Percentiles rank a stretch among this genome's conserved stretches.
Evolutionary conservation across 2,888 invertebrate genomes (phyloP).

Genomic region (Cetonia aurata): DNA sequence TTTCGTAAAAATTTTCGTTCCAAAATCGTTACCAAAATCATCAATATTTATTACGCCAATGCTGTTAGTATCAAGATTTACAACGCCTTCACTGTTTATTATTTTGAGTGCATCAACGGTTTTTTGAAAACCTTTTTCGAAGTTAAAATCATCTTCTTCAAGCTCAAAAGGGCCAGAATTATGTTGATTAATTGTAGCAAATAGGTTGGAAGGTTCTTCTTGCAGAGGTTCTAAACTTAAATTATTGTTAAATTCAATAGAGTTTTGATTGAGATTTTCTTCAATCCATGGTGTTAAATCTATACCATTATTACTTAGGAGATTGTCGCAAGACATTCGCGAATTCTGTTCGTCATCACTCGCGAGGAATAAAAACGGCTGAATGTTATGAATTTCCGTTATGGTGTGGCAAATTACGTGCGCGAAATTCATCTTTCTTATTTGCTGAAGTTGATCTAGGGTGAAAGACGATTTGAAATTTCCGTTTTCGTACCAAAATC

Average conservation of each 20-base stretch:
- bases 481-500: conserved; percentile 89
- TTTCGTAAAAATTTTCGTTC: conserved; percentile 9
- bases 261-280: conserved; percentile 42
- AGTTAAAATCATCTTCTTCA: conserved; percentile 23
- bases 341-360: conserved; percentile 73
- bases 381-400: conserved; percentile 75
- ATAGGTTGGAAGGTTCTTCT: neutral
- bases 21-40: neutral
- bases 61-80: neutral
- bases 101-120: conserved; percentile 19
- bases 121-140: conserved; percentile 21
- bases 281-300: conserved; percentile 76
- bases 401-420: conserved; percentile 80
- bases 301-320: conserved; percentile 70
- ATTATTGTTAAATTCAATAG: conserved; percentile 8
- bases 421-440: conserved; percentile 78
- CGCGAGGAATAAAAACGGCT: conserved; percentile 78
- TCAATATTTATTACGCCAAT: conserved; percentile 38
- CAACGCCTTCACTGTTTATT: conserved; percentile 26
- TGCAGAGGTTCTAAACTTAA: conserved; percentile 3
- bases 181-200: neutral
- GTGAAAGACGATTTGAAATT: conserved; percentile 81
- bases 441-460: conserved; percentile 80
- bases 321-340: conserved; percentile 70
- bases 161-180: conserved; percentile 1